Evolutionary conservation across 2,888 invertebrate genomes (phyloP), one percentile per base, ranked within the genome.

Genomic region (Tigriopus californicus): DNA sequence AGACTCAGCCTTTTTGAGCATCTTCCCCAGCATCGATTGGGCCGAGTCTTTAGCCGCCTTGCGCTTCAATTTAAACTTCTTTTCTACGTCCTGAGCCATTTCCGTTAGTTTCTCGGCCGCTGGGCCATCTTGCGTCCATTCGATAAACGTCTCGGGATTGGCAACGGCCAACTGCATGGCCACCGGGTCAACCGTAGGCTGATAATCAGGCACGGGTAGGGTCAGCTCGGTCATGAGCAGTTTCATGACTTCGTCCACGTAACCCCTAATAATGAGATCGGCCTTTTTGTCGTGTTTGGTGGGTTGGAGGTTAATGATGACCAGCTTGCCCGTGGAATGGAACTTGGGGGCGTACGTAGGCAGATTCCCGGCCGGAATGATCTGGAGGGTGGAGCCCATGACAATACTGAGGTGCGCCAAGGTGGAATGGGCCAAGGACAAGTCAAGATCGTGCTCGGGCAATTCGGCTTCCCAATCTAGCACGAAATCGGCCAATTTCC

Each of bases 231-330:
- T 79, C 77, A 85, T 82, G 0, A 91, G 75, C 67, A 79, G 80
- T 61, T 75, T 74, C 66, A 91, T 74, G 53, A 94, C 79, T 60
- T 81, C 80, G 70, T 95, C 94, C 1, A 92, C 87, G 72, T 88
- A 92, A 15, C 83, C 79, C 67, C 89, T 83, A 64, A 95, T 89
- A 53, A 85, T 77, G 61, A 95, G 72, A 71, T 91, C 85, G 24
- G 91, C 86, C 73, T 89, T 87, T 68, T 85, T 85, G 68, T 94
- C 90, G 87, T 92, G 89, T 76, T 95, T 94, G 2, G 97, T 98
- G n/a, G 87, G 83, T 70, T 99, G 98, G 58, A 98, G 75, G 74
- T 98, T 99, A 63, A 95, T 85, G 66, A 97, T 88, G 18, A 87
- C 88, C 58, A 98, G 73, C 70, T 84, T 83, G 3, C 94, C 94